Conservation (phyloP, 2,888 invertebrate species). For the Erynnis tages region DNA sequence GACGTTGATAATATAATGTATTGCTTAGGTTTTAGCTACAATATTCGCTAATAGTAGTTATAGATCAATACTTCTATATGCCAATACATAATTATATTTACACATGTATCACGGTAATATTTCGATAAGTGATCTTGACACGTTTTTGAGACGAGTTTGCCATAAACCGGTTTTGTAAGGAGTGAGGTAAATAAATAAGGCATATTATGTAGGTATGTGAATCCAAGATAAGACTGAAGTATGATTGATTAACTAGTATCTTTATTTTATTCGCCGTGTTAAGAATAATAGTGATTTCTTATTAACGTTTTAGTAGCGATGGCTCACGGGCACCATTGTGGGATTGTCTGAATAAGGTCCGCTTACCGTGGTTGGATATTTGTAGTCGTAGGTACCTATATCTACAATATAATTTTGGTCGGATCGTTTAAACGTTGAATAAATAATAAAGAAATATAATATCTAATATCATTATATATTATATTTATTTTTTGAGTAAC, state of each 20-base stretch:
- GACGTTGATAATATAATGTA: constrained; percentile 11
- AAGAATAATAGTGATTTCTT: not conserved
- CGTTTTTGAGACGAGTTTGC: constrained; percentile 7
- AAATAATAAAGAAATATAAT: too few relatives aligned
- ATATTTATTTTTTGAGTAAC: too few relatives aligned
- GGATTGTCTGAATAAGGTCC: not conserved
- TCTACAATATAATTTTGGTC: too few relatives aligned
- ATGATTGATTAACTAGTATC: constrained; percentile 12
- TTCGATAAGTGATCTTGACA: not conserved
- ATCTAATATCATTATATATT: too few relatives aligned
- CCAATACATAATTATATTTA: too few relatives aligned
- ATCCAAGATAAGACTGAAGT: not conserved
- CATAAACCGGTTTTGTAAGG: constrained; percentile 9
- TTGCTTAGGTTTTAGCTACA: not conserved
- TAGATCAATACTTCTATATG: too few relatives aligned
- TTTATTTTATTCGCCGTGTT: constrained; percentile 4
- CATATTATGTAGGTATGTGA: constrained; percentile 8
- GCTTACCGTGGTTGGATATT: not conserved
- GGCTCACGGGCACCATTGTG: constrained; percentile 6
- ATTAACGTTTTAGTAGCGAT: not conserved
- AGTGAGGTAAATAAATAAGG: constrained; percentile 16
- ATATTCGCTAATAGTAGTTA: too few relatives aligned
- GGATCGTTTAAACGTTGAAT: constrained; percentile 20
- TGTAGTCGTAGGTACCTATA: too few relatives aligned
- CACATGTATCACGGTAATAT: constrained; percentile 2